Conservation (phyloP, 64 coral and sea anemone genomes). For the Montipora capricornis region DNA sequence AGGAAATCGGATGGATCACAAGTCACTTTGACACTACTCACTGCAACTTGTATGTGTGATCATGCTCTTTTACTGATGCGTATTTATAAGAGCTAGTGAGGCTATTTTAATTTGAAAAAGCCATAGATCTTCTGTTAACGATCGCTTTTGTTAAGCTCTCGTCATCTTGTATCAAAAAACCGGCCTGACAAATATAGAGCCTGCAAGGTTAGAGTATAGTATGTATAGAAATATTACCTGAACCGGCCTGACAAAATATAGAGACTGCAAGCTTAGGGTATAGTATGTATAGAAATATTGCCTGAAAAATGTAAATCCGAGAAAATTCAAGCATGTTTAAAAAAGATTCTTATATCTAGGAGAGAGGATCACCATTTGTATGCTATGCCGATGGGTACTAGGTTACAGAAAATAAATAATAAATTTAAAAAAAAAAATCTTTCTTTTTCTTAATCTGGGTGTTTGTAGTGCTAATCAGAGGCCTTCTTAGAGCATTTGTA, state of each 20-base stretch:
- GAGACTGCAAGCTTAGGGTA: no score
- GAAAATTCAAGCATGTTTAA: not conserved
- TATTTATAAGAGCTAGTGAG: no score
- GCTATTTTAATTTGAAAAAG: no score
- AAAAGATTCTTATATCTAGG: conserved; percentile 23
- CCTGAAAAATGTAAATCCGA: not conserved
- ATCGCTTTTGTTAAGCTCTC: not conserved
- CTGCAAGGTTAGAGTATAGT: no score
- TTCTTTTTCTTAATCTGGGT: conserved; percentile 54
- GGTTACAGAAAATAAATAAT: not conserved
- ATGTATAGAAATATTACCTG: not conserved
- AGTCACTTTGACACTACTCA: no score
- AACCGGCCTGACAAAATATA: not conserved
- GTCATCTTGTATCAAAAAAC: not conserved
- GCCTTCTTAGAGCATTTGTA: conserved; percentile 27
- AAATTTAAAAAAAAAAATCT: no score
- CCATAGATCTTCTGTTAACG: not conserved
- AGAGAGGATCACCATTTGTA: conserved; percentile 35
- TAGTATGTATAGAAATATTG: no score
- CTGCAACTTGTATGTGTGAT: no score
- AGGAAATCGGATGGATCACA: no score
- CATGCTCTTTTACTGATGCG: no score
- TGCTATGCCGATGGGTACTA: conserved; percentile 29
- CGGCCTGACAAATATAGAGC: not conserved
- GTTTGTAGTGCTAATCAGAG: conserved; percentile 62